Evolutionary conservation across 2,113 vertebrate species (phyloP), one percentile per base, ranked within the genome.

Genomic region (Nycticebus coucang): DNA sequence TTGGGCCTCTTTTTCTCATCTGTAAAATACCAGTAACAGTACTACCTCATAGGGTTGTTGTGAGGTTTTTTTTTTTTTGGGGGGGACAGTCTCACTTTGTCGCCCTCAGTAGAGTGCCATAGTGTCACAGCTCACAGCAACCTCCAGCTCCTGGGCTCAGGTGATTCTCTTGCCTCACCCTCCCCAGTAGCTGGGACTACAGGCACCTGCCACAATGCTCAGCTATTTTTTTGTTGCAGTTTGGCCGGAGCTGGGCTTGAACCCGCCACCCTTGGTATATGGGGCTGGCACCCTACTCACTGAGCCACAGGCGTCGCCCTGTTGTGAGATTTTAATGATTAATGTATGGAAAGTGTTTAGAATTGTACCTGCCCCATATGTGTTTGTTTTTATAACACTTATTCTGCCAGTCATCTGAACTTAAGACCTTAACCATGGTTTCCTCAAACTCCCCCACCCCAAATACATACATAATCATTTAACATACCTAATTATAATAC

Each of bases 301-400:
- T 50, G 45, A 50, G 45, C 45, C 8, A 50, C 8, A 50, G 45
- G 45, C 45, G 7, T 6, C 8, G 7, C 6, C 45, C 45, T 30
- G 6, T 24, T 93, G 60, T 26, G 41, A 22, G 45, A 11, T 69
- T 87, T 79, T 59, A 89, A 85, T 87, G 50, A 85, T 33, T 87
- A 90, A 37, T 50, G 1, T 35, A 33, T 62, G 18, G 71, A 6
- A 87, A 35, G 24, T 93, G 22, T 85, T 89, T 86, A 69, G 69
- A 87, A 78, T 37, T 81, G 59, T 80, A 4, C 59, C 45, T 88
- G 50, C 13, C 0, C 59, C 33, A 2, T 37, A 8, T 14, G 1
- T n/a, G 28, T 92, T 88, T 68, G 41, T 79, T 88, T 83, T 95
- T 77, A 41, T 41, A 86, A 37, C 18, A 12, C 4, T 22, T n/a